These are phyloP conservation scores for Calliopsis andreniformis DNA, from an alignment of 1,140 invertebrate genomes.

Conservation along the genomic window DNA sequence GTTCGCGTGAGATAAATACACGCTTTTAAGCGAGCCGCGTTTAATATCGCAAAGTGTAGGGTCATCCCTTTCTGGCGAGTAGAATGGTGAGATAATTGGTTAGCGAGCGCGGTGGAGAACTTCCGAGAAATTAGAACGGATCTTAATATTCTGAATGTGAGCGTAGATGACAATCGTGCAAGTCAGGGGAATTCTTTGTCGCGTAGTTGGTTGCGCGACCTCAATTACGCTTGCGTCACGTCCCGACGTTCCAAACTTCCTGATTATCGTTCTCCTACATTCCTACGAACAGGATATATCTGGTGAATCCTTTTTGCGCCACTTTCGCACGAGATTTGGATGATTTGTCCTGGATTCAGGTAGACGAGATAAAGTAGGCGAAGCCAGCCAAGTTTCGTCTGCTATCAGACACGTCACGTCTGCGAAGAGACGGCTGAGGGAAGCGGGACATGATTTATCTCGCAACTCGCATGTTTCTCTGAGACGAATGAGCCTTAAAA, in stretches of 20 bases:
- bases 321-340: not conserved
- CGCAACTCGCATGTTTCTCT: not conserved
- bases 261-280: slow-evolving; percentile 12
- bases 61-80: too few relatives aligned
- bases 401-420: slow-evolving; percentile 5
- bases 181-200: not conserved
- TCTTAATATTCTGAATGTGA: slow-evolving; percentile 23
- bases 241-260: not conserved
- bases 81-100: not conserved
- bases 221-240: slow-evolving; percentile 9
- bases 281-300: not conserved
- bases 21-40: not conserved
- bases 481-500: slow-evolving; percentile 22
- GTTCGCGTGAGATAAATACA: not conserved
- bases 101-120: not conserved
- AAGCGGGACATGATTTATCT: slow-evolving; percentile 46
- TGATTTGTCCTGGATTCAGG: slow-evolving; percentile 4
- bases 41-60: slow-evolving; percentile 14
- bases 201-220: not conserved
- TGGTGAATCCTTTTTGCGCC: too few relatives aligned
- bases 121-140: not conserved
- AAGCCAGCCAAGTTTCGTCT: not conserved
- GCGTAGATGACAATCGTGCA: not conserved
- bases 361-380: not conserved
- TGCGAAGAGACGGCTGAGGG: not conserved